Conservation (phyloP, 2,113 vertebrate genomes). For the Lophochroa leadbeateri region DNA sequence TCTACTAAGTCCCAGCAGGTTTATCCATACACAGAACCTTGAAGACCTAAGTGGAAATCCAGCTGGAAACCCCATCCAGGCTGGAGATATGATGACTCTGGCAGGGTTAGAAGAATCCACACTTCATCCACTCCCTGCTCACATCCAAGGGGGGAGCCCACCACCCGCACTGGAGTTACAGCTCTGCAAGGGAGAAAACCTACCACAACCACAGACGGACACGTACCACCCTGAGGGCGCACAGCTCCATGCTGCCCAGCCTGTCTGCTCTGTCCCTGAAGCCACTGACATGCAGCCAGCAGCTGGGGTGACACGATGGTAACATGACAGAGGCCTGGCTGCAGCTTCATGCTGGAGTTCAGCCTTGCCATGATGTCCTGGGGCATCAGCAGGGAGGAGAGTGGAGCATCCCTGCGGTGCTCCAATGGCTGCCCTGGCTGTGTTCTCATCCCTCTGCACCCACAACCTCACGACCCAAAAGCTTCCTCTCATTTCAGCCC, state of each 20-base stretch:
- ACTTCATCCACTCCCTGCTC: not conserved
- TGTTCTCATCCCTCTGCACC: not conserved
- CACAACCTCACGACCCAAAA: not conserved
- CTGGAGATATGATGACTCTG: not conserved
- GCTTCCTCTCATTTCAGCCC: not conserved
- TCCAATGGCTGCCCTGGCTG: not conserved
- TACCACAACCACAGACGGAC: fast-evolving
- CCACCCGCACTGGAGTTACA: not conserved
- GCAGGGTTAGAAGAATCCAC: not conserved
- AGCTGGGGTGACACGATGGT: not conserved
- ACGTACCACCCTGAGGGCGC: fast-evolving
- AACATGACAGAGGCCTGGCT: not conserved
- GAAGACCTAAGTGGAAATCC: not conserved
- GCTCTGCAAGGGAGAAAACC: not conserved
- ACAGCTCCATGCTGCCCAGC: not conserved
- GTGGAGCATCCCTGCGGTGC: not conserved
- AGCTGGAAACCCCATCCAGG: not conserved
- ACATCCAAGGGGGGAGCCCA: not conserved
- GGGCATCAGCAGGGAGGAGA: not conserved
- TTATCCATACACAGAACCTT: not conserved
- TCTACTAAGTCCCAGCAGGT: not conserved
- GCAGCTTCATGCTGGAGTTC: not conserved
- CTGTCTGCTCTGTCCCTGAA: fast-evolving
- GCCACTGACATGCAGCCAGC: not conserved
- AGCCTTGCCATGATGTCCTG: not conserved